Conservation (phyloP, 2,797 vertebrate genomes). For the Myiothlypis chrysogaster region DNA sequence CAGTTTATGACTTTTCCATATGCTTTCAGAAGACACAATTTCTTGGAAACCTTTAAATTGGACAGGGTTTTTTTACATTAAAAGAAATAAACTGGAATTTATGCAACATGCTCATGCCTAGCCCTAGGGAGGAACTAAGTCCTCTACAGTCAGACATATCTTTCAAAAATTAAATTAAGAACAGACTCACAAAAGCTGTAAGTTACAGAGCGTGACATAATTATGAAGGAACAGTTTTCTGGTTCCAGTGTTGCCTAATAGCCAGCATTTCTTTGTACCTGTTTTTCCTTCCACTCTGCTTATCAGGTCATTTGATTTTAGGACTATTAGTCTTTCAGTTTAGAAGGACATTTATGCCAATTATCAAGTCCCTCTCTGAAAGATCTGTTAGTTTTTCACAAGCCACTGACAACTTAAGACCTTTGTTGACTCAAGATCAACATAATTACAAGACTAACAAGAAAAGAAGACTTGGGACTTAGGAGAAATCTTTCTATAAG, state of each 20-base stretch:
- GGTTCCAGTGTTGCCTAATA: neutral
- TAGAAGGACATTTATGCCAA: neutral
- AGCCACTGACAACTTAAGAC: neutral
- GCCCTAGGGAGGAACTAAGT: neutral
- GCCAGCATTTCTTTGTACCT: neutral
- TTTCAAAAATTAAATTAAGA: neutral
- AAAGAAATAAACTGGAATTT: neutral
- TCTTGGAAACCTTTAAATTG: neutral
- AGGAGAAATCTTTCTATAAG: neutral
- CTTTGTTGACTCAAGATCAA: neutral
- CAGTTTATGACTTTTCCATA: neutral
- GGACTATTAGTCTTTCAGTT: neutral
- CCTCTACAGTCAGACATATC: neutral
- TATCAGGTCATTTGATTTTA: neutral
- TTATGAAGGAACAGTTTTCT: neutral
- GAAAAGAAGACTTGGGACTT: neutral
- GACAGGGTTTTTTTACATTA: neutral
- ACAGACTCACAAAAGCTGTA: neutral
- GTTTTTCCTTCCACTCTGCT: neutral
- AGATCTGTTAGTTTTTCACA: neutral
- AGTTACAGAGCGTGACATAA: neutral
- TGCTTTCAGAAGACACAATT: neutral
- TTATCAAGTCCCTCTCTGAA: neutral
- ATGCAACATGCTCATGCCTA: neutral
- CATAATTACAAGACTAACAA: neutral